Evolutionary conservation across 2,113 vertebrate genomes (phyloP).

Genomic region (Porphyrio hochstetteri): DNA sequence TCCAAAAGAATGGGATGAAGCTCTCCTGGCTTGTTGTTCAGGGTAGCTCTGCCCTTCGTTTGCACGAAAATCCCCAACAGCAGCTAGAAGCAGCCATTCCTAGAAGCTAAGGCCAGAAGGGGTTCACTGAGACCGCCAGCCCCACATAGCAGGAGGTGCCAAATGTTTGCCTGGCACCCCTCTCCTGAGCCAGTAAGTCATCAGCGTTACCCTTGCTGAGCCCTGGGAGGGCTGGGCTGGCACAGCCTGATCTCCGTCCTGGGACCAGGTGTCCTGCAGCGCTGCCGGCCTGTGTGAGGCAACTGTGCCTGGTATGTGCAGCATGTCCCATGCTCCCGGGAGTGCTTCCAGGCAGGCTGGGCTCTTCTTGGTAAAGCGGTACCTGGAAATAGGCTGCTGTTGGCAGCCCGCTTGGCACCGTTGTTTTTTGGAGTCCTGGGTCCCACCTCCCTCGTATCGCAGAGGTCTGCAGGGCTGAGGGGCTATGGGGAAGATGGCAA

Average conservation of each 20-base stretch:
- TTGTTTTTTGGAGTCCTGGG: neutral
- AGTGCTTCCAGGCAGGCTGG: neutral
- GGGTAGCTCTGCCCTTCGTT: neutral
- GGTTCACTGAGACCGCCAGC: neutral
- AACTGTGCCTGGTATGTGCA: neutral
- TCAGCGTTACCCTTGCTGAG: accelerated
- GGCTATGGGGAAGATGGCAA: neutral
- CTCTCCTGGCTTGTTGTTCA: neutral
- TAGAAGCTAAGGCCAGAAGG: neutral
- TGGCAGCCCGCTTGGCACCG: neutral
- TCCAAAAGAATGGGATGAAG: neutral
- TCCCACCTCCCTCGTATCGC: accelerated
- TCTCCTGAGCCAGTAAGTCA: neutral
- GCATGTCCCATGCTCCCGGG: neutral
- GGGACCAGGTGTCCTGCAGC: neutral
- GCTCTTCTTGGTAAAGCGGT: neutral
- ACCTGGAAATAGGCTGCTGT: conserved; percentile 17
- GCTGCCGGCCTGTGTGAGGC: neutral
- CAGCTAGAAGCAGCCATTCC: neutral
- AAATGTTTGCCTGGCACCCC: neutral
- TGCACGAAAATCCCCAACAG: neutral
- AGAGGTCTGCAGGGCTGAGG: neutral
- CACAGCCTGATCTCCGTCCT: neutral
- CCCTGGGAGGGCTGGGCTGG: neutral
- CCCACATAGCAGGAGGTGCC: neutral